A percentile compares a stretch with the other conserved stretches of the same genome.
Conservation (phyloP, 2,797 vertebrate genomes). For the Rhinophrynus dorsalis region DNA sequence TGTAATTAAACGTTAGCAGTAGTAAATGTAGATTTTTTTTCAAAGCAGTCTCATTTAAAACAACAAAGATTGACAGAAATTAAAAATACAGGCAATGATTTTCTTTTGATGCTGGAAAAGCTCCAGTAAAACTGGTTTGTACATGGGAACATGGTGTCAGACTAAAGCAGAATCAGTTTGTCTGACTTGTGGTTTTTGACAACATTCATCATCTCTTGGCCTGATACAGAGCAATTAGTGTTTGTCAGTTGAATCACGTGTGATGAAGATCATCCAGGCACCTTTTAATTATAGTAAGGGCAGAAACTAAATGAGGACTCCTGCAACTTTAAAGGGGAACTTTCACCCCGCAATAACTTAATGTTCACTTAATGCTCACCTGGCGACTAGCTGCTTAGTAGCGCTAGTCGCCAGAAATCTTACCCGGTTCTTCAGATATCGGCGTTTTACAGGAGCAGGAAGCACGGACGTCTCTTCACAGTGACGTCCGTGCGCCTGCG, state of each 20-base stretch:
- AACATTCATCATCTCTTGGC: conserved; percentile 80
- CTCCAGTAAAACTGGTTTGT: conserved; percentile 89
- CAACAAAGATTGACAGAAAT: conserved; percentile 62
- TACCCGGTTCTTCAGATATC: no score
- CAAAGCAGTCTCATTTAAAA: conserved; percentile 15
- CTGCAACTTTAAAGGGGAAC: conserved; percentile 72
- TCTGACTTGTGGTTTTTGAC: conserved; percentile 89
- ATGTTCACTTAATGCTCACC: no score
- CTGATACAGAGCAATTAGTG: conserved; percentile 82
- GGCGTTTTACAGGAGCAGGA: no score
- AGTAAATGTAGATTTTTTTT: conserved; percentile 11
- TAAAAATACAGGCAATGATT: conserved; percentile 69
- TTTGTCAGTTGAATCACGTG: conserved; percentile 81
- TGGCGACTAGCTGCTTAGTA: no score
- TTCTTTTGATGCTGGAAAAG: conserved; percentile 76
- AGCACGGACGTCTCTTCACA: no score
- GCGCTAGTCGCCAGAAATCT: no score
- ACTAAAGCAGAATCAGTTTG: conserved; percentile 80
- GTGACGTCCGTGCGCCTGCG: no score
- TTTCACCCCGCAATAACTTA: no score
- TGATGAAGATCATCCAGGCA: conserved; percentile 81
- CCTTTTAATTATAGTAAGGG: conserved; percentile 81
- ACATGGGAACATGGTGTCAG: conserved; percentile 89
- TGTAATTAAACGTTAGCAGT: neutral
- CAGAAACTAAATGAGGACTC: conserved; percentile 72